These are phyloP conservation scores for Halyomorpha halys DNA, from an alignment of 1,140 invertebrate genomes.

Conservation along the genomic window DNA sequence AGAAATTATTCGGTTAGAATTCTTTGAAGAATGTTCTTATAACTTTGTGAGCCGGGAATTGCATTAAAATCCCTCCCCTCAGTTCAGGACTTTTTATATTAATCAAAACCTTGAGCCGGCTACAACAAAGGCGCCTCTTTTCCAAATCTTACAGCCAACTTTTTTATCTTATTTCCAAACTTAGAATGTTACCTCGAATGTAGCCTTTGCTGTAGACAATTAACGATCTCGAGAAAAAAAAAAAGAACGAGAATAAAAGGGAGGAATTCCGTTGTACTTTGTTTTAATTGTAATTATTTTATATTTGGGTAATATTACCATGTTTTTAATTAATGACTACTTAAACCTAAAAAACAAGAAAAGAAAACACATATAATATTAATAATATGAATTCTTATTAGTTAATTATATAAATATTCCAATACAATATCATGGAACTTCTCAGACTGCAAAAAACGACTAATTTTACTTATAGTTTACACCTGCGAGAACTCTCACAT, in stretches of 20 bases:
- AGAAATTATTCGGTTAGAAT: slow-evolving; percentile 18
- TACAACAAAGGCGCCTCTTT: slow-evolving; percentile 2
- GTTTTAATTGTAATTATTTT: background rate
- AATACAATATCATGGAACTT: no score
- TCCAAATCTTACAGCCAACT: background rate
- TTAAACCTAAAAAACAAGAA: no score
- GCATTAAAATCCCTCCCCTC: slow-evolving; percentile 7
- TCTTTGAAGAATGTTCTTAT: slow-evolving; percentile 18
- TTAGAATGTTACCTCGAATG: slow-evolving; percentile 8
- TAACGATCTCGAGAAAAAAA: background rate
- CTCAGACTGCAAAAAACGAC: no score
- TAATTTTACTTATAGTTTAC: no score
- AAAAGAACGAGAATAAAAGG: background rate
- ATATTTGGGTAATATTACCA: no score
- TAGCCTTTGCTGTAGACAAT: background rate
- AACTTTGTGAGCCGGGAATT: slow-evolving; percentile 11
- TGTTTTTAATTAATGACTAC: no score
- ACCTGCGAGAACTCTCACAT: no score
- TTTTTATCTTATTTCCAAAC: slow-evolving; percentile 12
- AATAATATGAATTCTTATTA: no score
- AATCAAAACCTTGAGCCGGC: slow-evolving; percentile 8
- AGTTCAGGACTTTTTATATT: slow-evolving; percentile 12
- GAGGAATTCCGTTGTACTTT: background rate
- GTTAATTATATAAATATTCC: no score
- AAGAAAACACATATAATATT: no score